Evolutionary conservation across 92 coral and sea anemone species (phyloP).

Genomic region (Phenganax marumi): DNA sequence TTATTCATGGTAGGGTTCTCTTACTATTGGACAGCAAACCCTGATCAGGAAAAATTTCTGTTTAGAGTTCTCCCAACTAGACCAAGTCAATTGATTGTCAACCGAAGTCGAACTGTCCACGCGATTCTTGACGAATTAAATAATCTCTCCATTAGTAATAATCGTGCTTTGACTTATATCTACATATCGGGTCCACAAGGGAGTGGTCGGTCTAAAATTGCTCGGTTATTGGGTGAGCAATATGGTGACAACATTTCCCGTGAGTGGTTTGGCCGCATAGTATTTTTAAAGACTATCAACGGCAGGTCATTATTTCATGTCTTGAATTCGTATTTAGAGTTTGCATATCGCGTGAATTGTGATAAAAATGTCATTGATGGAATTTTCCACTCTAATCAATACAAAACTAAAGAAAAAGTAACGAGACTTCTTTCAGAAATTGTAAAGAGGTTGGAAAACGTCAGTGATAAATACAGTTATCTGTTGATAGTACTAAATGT

Average conservation of each 20-base stretch:
- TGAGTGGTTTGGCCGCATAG: neutral
- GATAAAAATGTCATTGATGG: neutral
- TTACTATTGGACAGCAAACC: neutral
- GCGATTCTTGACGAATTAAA: constrained; percentile 1
- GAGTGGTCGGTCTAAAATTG: neutral
- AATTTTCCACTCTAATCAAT: neutral
- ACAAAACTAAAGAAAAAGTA: neutral
- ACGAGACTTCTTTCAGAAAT: neutral
- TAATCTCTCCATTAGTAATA: neutral
- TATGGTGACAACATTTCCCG: neutral
- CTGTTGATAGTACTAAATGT: constrained; percentile 41
- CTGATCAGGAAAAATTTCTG: neutral
- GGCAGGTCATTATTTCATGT: neutral
- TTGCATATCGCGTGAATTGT: neutral
- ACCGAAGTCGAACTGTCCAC: neutral
- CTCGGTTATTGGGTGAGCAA: neutral
- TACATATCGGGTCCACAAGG: neutral
- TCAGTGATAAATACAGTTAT: constrained; percentile 8
- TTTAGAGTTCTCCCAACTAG: neutral
- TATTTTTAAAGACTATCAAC: neutral
- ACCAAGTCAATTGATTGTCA: neutral
- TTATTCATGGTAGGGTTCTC: neutral
- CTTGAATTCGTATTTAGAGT: neutral
- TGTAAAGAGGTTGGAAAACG: neutral
- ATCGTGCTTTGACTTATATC: constrained; percentile 8